phyloP scores from a whole-genome alignment of 2,113 vertebrate genomes.

The Cavia porcellus region DNA sequence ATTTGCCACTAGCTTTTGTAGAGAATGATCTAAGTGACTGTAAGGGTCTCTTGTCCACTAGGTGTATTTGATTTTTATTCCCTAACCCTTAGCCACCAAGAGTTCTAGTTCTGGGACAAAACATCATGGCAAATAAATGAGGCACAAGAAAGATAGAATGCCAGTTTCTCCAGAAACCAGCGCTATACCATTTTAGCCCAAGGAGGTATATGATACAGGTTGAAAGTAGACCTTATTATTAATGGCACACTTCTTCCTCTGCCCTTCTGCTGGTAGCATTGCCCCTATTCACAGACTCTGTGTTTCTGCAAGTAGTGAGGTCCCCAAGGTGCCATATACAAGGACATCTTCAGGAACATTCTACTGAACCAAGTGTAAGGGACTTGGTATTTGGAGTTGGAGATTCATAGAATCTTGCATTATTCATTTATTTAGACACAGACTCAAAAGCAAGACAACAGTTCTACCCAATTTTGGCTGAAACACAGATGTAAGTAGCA shows the following conservation, averaged over 20 bases:
- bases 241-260: not conserved
- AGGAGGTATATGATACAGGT: not conserved
- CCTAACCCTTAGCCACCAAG: not conserved
- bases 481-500: not conserved
- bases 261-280: not conserved
- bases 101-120: not conserved
- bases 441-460: not conserved
- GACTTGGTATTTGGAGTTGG: not conserved
- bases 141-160: not conserved
- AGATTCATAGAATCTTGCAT: not conserved
- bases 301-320: not conserved
- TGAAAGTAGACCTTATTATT: not conserved
- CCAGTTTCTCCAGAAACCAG: slow-evolving; percentile 27
- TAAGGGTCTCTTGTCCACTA: not conserved
- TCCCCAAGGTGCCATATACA: not conserved
- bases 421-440: not conserved
- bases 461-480: not conserved
- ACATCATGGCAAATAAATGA: not conserved
- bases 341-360: not conserved
- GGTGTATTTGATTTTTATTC: not conserved
- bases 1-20: not conserved
- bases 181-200: not conserved
- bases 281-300: not conserved
- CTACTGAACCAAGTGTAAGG: not conserved
- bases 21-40: not conserved